A percentile compares a stretch with the other conserved stretches of the same genome.
Evolutionary conservation across 92 coral and sea anemone genomes (phyloP).

Genomic region (Nematostella vectensis): DNA sequence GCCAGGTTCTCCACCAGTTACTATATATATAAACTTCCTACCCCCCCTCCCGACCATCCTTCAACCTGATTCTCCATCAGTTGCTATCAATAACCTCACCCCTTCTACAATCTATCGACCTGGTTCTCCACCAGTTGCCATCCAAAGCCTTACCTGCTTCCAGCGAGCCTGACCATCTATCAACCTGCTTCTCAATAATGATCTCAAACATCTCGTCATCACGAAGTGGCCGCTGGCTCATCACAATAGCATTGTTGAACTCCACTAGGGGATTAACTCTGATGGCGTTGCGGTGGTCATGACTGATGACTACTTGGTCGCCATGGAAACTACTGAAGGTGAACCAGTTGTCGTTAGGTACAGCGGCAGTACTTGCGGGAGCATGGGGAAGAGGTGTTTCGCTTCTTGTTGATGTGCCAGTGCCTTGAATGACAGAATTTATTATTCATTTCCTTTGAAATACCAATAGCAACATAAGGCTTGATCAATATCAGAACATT

Average conservation of each 20-base stretch:
- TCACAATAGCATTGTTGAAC: conserved; percentile 89
- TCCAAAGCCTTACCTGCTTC: conserved; percentile 62
- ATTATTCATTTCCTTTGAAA: background rate
- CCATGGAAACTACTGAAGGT: conserved; percentile 79
- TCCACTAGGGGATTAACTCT: conserved; percentile 85
- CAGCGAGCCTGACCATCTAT: conserved; percentile 80
- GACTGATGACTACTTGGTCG: conserved; percentile 76
- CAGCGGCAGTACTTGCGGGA: conserved; percentile 13
- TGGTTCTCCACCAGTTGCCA: too few species aligned
- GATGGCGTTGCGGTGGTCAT: conserved; percentile 71
- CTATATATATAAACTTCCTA: too few species aligned
- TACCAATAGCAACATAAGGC: background rate
- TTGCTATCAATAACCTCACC: too few species aligned
- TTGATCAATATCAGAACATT: background rate
- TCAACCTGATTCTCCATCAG: too few species aligned
- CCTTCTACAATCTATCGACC: too few species aligned
- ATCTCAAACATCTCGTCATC: conserved; percentile 72
- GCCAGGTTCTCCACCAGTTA: too few species aligned
- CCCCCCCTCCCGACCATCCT: too few species aligned
- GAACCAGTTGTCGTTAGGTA: conserved; percentile 66
- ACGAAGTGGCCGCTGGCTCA: conserved; percentile 79
- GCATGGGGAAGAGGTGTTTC: conserved; percentile 4
- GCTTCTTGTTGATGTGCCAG: background rate
- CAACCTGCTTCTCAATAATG: conserved; percentile 70
- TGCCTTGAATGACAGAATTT: background rate